Base-by-base conservation (phyloP, 2,888 invertebrate genomes). In the Ormyrus labotus region DNA sequence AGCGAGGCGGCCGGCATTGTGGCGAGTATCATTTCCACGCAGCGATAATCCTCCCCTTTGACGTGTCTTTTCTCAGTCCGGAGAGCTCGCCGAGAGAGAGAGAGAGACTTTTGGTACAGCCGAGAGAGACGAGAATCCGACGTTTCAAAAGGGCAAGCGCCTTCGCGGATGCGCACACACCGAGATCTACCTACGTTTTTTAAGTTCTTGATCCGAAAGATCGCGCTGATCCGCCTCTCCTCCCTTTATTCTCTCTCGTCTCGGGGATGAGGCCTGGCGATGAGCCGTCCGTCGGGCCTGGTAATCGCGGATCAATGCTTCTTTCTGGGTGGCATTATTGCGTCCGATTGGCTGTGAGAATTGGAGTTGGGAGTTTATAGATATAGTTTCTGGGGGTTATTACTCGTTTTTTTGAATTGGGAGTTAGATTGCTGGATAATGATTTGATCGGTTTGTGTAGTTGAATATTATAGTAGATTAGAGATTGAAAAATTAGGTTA, bases 21-120 rank as follows among this genome's bases (percentile, higher is more conserved):
- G 34, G 3, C 34, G 34, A 34, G 34, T 34, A 34, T 34, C 45
- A 70, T 13, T 19, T 70, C 60, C 71, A 48, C 65, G 53, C 71
- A 19, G 69, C 64, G 63, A 58, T 79, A 79, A 79, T 79, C 79
- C 74, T 61, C 48, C 64, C 67, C 65, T 80, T 67, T 63, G 72
- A 68, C 76, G 63, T 67, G 80, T 77, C 80, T 72, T 77, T 81
- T 81, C 72, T 77, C 80, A 72, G 80, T 64, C 68, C 8, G 4
- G 34, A 34, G 34, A 34, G 34, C 34, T 34, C 34, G 34, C 34
- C 34, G 34, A 34, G 34, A 34, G 13, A 13, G 34, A 34, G 34
- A 34, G 34, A 34, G 34, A 34, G 34, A 34, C 13, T 10, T 48
- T 10, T 48, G 45, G 4, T 45, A 45, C 61, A 10, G 47, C 61